Conservation (phyloP, 2,888 invertebrate genomes). For the Eristalis tenax region DNA sequence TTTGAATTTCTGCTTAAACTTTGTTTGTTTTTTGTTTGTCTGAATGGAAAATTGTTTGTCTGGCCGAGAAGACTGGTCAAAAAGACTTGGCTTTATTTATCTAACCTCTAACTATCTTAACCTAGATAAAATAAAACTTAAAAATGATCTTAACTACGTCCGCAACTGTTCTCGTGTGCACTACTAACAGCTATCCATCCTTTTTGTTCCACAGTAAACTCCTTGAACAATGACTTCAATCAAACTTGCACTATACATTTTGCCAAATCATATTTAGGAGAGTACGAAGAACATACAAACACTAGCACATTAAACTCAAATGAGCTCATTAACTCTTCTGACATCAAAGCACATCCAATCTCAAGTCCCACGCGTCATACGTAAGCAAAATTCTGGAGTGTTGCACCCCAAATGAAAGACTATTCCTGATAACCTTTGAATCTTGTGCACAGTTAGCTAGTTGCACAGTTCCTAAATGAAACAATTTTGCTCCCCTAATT, state of each 20-base stretch:
- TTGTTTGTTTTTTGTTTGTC: no score
- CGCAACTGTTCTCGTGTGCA: no score
- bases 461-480: slow-evolving; percentile 14
- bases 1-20: no score
- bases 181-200: background rate
- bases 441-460: background rate
- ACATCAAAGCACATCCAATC: background rate
- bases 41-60: no score
- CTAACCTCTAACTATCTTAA: no score
- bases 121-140: no score
- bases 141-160: no score
- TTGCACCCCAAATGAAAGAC: background rate
- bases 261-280: background rate
- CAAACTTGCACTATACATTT: background rate
- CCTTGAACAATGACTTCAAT: background rate
- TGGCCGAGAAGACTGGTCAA: no score
- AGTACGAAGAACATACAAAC: background rate
- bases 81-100: no score
- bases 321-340: background rate
- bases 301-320: background rate
- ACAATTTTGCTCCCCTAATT: slow-evolving; percentile 39
- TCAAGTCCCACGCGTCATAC: background rate
- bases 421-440: background rate
- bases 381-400: background rate
- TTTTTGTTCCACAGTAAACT: background rate